Percentiles rank a stretch among this genome's conserved stretches.
Conservation (phyloP, 2,888 invertebrate genomes). For the Prosopocoilus inquinatus region DNA sequence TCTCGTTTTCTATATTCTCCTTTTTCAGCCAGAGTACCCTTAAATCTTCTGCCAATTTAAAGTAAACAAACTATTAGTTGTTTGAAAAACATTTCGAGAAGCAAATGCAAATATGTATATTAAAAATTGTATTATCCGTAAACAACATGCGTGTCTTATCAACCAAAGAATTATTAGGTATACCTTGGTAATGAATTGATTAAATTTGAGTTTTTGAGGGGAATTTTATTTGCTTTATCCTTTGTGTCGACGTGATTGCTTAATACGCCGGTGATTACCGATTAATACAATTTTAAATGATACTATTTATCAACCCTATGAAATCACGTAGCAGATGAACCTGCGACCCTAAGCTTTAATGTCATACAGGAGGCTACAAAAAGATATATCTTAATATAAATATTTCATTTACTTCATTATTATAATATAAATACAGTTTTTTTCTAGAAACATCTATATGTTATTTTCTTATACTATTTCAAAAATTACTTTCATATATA, state of each 20-base stretch:
- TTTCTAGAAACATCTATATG: conserved; percentile 51
- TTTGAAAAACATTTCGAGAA: not conserved
- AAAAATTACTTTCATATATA: conserved; percentile 50
- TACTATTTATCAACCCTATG: conserved; percentile 30
- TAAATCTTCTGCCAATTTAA: too few relatives aligned
- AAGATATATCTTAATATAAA: conserved; percentile 50
- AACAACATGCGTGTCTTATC: too few relatives aligned
- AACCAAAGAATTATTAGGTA: too few relatives aligned
- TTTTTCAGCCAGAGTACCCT: too few relatives aligned
- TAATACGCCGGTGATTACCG: too few relatives aligned
- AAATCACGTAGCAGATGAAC: conserved; percentile 46
- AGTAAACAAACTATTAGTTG: not conserved
- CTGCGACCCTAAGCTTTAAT: conserved; percentile 49
- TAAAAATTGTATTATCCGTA: not conserved
- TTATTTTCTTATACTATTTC: conserved; percentile 42
- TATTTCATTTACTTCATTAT: conserved; percentile 48
- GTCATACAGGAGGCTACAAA: conserved; percentile 53
- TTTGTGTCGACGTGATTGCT: too few relatives aligned
- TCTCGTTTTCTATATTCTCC: too few relatives aligned
- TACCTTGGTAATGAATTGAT: too few relatives aligned
- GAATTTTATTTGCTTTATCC: too few relatives aligned
- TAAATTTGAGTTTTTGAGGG: too few relatives aligned
- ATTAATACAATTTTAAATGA: too few relatives aligned
- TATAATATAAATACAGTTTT: conserved; percentile 50
- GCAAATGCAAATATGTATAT: not conserved